Base-by-base conservation (phyloP, 1,140 invertebrate species). In the Oreohelix idahoensis region DNA sequence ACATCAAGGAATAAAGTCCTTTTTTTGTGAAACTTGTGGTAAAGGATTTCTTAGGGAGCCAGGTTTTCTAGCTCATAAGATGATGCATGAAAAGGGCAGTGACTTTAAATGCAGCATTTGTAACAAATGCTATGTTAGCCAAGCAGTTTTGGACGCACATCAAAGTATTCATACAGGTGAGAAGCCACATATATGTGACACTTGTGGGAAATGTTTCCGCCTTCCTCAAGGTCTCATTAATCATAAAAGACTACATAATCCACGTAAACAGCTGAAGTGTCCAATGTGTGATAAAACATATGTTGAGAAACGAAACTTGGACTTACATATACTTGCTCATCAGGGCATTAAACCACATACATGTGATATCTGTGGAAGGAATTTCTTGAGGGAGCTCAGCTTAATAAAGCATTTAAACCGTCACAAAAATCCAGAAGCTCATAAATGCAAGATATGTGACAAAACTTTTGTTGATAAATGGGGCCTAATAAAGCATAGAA, bases 401-500 rank as follows among this genome's bases (percentile, higher is more conserved):
- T 71, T 89, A 78, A 86, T 71, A 26, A 85, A 84, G 66, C 85
- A 87, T 69, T 79, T 86, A 49, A 74, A 70, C 35, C 63, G 71
- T 17, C 86, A 88, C 74, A 76, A 78, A 2, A 69, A 69, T 39
- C 84, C 81, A 36, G 83, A 85, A 63, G 66, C 76, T 17, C 79
- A 89, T 83, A 75, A 97, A 90, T 99, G 98, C 89, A 94, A 95
- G 84, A 97, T 96, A 0, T 99, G 98, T 89, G 97, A 97, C 5
- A 99, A 99, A 91, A 96, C 96, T 0, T 99, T 99, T 94, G 98
- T 98, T 93, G 94, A 97, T n/a, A 97, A 96, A 53, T 98, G 97
- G 0, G 99, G 97, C 0, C 92, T 99, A 0, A 98, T 98, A 91
- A 99, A 97, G 0, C 98, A 99, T 89, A 95, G 96, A 0, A 93